phyloP scores from a whole-genome alignment of 2,113 vertebrate genomes.

The Myrmophylax atrothorax region DNA sequence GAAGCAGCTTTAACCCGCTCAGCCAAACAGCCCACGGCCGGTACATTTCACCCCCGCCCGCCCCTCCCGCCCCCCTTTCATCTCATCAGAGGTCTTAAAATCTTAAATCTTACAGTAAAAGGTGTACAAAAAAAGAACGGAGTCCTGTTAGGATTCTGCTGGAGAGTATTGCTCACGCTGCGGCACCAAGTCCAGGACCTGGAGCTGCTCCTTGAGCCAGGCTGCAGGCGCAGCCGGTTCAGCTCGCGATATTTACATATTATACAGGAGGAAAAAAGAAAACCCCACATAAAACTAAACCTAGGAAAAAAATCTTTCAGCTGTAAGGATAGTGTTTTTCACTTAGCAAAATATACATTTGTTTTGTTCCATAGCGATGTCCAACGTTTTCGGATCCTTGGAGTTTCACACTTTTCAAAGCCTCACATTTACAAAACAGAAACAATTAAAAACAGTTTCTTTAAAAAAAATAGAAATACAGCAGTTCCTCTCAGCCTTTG shows the following conservation, averaged over 20 bases:
- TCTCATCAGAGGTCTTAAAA: slow-evolving; percentile 75
- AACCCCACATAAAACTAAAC: slow-evolving; percentile 77
- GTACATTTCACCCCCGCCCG: neutral
- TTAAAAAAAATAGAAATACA: slow-evolving; percentile 70
- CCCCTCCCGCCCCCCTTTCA: neutral
- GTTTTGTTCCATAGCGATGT: slow-evolving; percentile 78
- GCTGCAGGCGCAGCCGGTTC: slow-evolving; percentile 65
- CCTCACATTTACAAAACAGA: slow-evolving; percentile 89
- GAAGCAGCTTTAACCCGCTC: slow-evolving; percentile 68
- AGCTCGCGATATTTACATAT: slow-evolving; percentile 92
- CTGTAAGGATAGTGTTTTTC: slow-evolving; percentile 82
- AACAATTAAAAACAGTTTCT: slow-evolving; percentile 80
- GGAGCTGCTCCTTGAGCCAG: slow-evolving; percentile 65
- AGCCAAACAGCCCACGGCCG: slow-evolving; percentile 38
- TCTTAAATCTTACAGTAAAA: slow-evolving; percentile 84
- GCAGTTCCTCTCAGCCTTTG: slow-evolving; percentile 58
- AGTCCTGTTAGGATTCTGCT: slow-evolving; percentile 72
- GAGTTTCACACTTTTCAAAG: slow-evolving; percentile 78
- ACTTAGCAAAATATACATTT: slow-evolving; percentile 93
- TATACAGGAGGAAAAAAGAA: slow-evolving; percentile 85
- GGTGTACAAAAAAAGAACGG: slow-evolving; percentile 73
- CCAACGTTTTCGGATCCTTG: slow-evolving; percentile 76
- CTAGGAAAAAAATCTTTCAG: slow-evolving; percentile 83
- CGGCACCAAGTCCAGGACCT: slow-evolving; percentile 60
- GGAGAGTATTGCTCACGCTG: slow-evolving; percentile 73